phyloP scores from a whole-genome alignment of 2,113 vertebrate species.

The Rhea americana region DNA sequence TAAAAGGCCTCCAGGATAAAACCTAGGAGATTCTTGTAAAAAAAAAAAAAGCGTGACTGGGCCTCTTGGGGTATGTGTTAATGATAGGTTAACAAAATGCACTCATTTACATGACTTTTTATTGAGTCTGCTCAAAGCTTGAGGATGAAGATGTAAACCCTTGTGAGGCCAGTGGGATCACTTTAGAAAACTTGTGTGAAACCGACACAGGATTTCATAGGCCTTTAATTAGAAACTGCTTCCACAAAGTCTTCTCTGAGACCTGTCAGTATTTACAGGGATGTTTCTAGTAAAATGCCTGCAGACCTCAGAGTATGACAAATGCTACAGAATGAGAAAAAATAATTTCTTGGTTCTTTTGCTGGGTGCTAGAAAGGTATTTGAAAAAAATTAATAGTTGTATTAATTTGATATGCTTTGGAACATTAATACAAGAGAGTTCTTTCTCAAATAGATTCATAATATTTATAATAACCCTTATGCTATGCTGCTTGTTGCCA shows the following conservation, averaged over 20 bases:
- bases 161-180: neutral
- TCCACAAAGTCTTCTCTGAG: neutral
- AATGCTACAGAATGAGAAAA: conserved; percentile 13
- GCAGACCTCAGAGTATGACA: neutral
- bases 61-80: neutral
- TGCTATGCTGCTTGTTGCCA: neutral
- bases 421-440: neutral
- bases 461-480: conserved; percentile 34
- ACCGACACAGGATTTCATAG: neutral
- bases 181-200: neutral
- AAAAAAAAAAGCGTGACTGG: neutral
- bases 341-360: neutral
- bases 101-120: neutral
- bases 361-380: neutral
- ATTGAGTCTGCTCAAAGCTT: neutral
- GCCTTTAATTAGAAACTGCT: neutral
- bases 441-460: neutral
- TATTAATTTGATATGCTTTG: neutral
- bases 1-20: neutral
- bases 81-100: neutral
- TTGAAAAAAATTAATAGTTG: neutral
- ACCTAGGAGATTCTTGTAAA: neutral
- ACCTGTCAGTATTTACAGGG: neutral
- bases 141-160: neutral
- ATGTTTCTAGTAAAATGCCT: neutral